Conservation (phyloP, 2,113 vertebrate genomes). For the Cinclus cinclus region DNA sequence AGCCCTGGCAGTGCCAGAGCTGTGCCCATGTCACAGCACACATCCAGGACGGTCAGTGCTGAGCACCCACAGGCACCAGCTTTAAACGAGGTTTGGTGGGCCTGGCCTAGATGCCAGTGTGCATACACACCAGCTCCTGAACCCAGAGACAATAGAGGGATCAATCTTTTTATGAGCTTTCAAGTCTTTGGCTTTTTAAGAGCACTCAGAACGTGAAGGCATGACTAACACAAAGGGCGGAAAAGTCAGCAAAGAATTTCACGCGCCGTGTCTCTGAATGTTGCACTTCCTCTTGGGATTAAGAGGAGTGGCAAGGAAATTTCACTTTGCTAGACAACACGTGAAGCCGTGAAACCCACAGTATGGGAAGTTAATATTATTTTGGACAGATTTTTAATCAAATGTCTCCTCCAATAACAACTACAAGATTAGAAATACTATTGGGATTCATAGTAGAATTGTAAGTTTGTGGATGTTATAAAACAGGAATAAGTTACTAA, state of each 20-base stretch:
- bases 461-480: not conserved
- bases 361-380: not conserved
- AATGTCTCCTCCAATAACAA: not conserved
- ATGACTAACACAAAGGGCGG: not conserved
- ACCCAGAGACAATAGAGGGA: not conserved
- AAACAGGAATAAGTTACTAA: not conserved
- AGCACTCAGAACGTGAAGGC: not conserved
- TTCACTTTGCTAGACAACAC: not conserved
- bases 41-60: not conserved
- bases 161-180: not conserved
- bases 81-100: not conserved
- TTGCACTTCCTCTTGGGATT: constrained; percentile 18
- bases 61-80: not conserved
- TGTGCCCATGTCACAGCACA: not conserved
- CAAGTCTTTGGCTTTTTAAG: not conserved
- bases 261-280: not conserved
- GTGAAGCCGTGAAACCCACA: not conserved
- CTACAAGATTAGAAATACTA: not conserved
- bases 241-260: constrained; percentile 41
- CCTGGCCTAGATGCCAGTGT: not conserved
- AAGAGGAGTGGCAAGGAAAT: constrained; percentile 6
- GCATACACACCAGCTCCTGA: not conserved
- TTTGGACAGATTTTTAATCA: not conserved
- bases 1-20: not conserved
- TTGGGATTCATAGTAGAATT: too few species aligned